These are phyloP conservation scores for Dolichallabes microphthalmus DNA, from an alignment of 2,113 vertebrate species.

Conservation along the genomic window DNA sequence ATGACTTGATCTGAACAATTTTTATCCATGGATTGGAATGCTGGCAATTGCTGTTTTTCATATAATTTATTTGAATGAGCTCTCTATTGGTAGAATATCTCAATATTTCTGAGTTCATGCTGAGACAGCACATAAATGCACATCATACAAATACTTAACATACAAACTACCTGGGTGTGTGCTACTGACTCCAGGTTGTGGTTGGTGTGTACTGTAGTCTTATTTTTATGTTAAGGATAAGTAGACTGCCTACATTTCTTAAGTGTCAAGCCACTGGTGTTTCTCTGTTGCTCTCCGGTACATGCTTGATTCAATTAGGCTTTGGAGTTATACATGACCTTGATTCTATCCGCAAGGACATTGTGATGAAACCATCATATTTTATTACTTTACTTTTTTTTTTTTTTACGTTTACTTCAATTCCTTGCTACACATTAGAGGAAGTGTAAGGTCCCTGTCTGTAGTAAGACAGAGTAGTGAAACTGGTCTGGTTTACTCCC, in stretches of 20 bases:
- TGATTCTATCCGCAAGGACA: conserved; percentile 1
- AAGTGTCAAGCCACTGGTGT: neutral
- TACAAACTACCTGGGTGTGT: conserved; percentile 44
- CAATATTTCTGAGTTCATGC: neutral
- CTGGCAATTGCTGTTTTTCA: neutral
- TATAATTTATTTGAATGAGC: neutral
- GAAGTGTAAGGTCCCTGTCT: neutral
- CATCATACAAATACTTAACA: neutral
- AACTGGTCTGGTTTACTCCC: neutral
- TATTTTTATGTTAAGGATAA: conserved; percentile 12
- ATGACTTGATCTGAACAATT: neutral
- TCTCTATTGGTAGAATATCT: neutral
- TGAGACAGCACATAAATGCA: neutral
- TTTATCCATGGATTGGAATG: neutral
- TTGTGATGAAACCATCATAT: neutral
- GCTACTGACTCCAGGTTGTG: conserved; percentile 32
- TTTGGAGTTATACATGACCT: conserved; percentile 6
- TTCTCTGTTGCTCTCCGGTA: conserved; percentile 7
- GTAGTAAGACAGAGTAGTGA: neutral
- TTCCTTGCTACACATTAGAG: neutral
- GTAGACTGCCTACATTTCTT: conserved; percentile 28
- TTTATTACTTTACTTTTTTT: neutral
- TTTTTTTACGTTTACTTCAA: neutral
- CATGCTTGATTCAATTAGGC: neutral
- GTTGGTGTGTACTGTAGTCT: conserved; percentile 20